Base-by-base conservation (phyloP, 2,888 invertebrate genomes). In the Drosophila rellima region DNA sequence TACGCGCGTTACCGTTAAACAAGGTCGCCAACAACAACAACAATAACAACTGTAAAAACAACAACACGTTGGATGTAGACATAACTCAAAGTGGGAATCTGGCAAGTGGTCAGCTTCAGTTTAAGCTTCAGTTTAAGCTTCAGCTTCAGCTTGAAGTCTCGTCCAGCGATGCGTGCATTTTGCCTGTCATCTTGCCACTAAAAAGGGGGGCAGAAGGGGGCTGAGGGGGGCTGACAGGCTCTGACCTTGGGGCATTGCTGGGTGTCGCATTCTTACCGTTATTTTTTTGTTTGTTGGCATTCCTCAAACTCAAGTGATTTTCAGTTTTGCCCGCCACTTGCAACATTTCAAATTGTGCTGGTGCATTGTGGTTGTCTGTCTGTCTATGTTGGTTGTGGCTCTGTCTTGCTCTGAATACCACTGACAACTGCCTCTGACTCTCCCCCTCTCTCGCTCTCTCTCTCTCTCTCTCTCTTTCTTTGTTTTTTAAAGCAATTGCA, bases 371-470 rank as follows among this genome's bases (percentile, higher is more conserved):
- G 29, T 42, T 35, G 35, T 29, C 10, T 3, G 66, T 26, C 26
- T 63, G 52, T 5, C 39, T 18, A 15, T 44, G n/a, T 61, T 60
- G 56, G 17, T 48, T 31, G 33, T 61, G 20, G 60, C 13, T 39
- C 39, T 70, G 90, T 88, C 85, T 88, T 90, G 91, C 90, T 90
- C 90, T 90, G 90, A 87, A 91, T 91, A 91, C 74, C 77, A 74
- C 70, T 61, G 67, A 15, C 37, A 37, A 37, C 37, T n/a, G n/a
- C n/a, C n/a, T n/a, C n/a, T n/a, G n/a, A n/a, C n/a, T n/a, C n/a
- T n/a, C n/a, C n/a, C n/a, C n/a, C 17, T 15, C 6, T 13, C 5
- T 20, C 6, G 15, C 23, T 31, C 20, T 13, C 26, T 35, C n/a
- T 37, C 37, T 17, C 31, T n/a, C 17, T 62, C 45, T 52, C 66